phyloP scores from a whole-genome alignment of 2,797 vertebrate species.

The Psittacula echo region DNA sequence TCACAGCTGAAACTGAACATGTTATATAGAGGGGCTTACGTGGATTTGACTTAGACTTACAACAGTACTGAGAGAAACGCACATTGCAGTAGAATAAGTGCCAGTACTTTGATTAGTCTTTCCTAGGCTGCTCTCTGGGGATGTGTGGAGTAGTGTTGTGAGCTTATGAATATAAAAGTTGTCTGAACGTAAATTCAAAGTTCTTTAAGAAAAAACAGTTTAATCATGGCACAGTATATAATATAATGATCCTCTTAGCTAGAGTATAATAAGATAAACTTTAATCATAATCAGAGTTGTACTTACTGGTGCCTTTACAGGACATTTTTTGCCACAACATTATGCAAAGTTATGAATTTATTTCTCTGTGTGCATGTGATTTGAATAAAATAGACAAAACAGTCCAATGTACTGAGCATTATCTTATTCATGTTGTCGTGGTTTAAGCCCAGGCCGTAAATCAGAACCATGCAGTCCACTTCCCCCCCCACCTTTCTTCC shows the following conservation, averaged over 20 bases:
- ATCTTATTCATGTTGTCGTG: not conserved
- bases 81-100: conserved; percentile 22
- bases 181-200: not conserved
- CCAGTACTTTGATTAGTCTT: conserved; percentile 30
- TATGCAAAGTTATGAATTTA: conserved; percentile 43
- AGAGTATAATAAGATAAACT: conserved; percentile 4
- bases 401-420: not conserved
- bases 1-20: conserved; percentile 45
- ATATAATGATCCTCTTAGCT: conserved; percentile 39
- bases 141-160: not conserved
- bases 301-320: not conserved
- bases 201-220: not conserved
- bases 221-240: conserved; percentile 29
- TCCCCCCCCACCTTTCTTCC: too few species aligned
- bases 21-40: not conserved
- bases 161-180: conserved; percentile 17
- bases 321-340: conserved; percentile 46
- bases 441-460: too few species aligned
- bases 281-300: conserved; percentile 1
- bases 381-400: conserved; percentile 19
- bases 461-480: too few species aligned
- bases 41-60: conserved; percentile 52
- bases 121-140: conserved; percentile 7
- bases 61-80: conserved; percentile 25
- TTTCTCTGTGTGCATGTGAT: not conserved